Evolutionary conservation across 2,888 invertebrate genomes (phyloP), one percentile per base, ranked within the genome.

Genomic region (Andrena flavipes): DNA sequence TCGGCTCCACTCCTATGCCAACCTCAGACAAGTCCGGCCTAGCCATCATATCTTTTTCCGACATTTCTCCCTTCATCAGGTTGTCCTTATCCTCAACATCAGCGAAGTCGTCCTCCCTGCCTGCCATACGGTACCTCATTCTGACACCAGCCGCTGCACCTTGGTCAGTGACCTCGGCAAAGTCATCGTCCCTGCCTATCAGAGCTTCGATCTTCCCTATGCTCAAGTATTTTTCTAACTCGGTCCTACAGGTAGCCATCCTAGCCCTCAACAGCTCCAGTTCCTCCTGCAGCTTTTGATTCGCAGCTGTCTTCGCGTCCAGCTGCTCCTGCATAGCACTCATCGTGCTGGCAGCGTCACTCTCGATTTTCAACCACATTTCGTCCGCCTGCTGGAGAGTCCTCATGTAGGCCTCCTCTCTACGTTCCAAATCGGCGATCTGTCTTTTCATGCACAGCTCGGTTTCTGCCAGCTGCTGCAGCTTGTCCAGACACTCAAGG

Each of bases 371-470:
- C 0, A 96, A 95, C 96, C 96, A 96, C 94, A 96, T 95, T 79
- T 96, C 96, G 83, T 97, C 97, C 0, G 96, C 96, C 78, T 96
- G 96, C 76, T 96, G 96, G 90, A 97, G 92, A 89, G 96, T 96
- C 90, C 96, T 96, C 88, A 96, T 95, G 89, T 97, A 97, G 0
- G 96, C 96, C 1, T 96, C 94, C 91, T 97, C 96, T 63, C 96
- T 94, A 69, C 95, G 94, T 91, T 96, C 96, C 69, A 97, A 91
- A 84, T 96, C 96, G 51, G 94, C 94, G 26, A 97, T 95, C 80
- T 96, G 95, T 65, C 94, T 94, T 91, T 96, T 96, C 80, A 97
- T 94, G 49, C 95, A 95, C 64, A 96, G 94, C 82, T 96, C 96
- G 67, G 93, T 94, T 48, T 94, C 93, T 1, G 95, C 93, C 30